Conservation (phyloP, 2,113 vertebrate genomes). For the Paratilapia polleni region DNA sequence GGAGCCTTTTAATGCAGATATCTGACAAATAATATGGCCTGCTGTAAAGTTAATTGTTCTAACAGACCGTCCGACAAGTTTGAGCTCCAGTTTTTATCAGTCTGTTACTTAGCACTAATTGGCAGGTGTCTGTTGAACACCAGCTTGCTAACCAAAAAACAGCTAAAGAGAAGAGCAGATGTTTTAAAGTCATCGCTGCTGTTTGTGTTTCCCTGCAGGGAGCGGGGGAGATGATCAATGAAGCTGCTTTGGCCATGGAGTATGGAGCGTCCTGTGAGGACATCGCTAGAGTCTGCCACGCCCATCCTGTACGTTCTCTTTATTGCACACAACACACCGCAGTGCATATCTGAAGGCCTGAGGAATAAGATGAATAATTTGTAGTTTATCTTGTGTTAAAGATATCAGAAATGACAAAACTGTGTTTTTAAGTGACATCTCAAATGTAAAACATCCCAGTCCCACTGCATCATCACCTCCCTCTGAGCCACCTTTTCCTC, state of each 20-base stretch:
- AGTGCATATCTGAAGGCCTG: background rate
- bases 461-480: background rate
- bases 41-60: background rate
- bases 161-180: background rate
- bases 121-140: no score
- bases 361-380: background rate
- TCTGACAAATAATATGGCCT: fast-evolving
- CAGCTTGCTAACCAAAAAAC: background rate
- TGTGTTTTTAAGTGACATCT: background rate
- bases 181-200: background rate
- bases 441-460: background rate
- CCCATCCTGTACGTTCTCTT: slow-evolving; percentile 89
- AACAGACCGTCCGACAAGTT: background rate
- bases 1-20: background rate
- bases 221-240: slow-evolving; percentile 97
- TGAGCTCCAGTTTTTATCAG: no score
- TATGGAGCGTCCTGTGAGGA: slow-evolving; percentile 98
- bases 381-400: background rate
- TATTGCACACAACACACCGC: background rate
- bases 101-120: no score
- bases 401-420: background rate
- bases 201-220: slow-evolving; percentile 79
- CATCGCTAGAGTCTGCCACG: slow-evolving; percentile 94
- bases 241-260: slow-evolving; percentile 96
- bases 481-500: background rate